Conservation (phyloP, 2,888 invertebrate species). For the Drosophila birchii region DNA sequence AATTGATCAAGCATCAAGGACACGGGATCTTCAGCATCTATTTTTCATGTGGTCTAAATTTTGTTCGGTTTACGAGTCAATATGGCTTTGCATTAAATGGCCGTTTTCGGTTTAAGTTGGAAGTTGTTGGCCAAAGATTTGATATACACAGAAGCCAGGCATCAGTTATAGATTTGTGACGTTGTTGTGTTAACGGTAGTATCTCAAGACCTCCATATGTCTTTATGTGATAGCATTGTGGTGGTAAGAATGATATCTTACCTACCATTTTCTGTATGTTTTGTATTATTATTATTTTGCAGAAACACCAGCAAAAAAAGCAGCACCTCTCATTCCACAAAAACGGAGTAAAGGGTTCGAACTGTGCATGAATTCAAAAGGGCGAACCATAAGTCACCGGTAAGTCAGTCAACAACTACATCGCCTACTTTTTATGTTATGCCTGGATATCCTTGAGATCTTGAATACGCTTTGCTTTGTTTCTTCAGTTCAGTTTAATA, state of each 20-base stretch:
- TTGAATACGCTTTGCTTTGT: too few relatives aligned
- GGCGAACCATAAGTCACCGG: constrained; percentile 94
- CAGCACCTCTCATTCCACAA: constrained; percentile 90
- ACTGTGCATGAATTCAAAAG: constrained; percentile 96
- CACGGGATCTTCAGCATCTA: neutral
- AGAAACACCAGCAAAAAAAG: constrained; percentile 98
- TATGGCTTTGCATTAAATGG: constrained; percentile 48
- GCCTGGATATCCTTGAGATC: neutral
- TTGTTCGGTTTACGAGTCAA: constrained; percentile 23
- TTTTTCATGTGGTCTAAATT: constrained; percentile 19
- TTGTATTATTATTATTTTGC: constrained; percentile 84
- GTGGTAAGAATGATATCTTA: neutral
- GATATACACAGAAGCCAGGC: neutral
- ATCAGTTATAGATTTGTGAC: constrained; percentile 1
- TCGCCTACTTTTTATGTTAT: too few relatives aligned
- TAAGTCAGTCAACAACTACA: constrained; percentile 84
- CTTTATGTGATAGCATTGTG: constrained; percentile 7
- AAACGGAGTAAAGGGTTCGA: constrained; percentile 89
- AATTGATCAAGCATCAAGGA: neutral
- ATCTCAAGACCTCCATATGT: constrained; percentile 4
- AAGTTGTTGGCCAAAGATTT: constrained; percentile 1
- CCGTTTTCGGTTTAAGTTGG: constrained; percentile 3
- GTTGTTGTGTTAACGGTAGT: constrained; percentile 5
- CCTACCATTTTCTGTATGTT: too few relatives aligned
- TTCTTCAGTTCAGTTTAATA: neutral